Evolutionary conservation across 2,888 invertebrate species (phyloP).

Genomic region (Mayetiola destructor): DNA sequence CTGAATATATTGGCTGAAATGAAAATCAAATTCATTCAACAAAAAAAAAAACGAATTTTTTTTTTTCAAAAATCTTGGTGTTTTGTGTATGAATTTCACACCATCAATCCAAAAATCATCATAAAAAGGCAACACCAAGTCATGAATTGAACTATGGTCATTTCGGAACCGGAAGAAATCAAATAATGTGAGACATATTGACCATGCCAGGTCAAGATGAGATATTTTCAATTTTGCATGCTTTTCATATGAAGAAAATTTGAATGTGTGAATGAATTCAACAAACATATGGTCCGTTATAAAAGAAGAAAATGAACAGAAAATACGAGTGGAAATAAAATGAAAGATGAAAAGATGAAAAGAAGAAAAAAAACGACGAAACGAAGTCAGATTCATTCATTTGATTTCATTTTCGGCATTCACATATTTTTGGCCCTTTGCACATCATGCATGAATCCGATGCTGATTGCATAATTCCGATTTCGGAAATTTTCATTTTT

Average conservation of each 20-base stretch:
- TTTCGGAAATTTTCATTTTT: constrained; percentile 7
- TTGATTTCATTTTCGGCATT: too few species aligned
- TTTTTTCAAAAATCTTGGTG: too few species aligned
- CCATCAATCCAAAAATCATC: too few species aligned
- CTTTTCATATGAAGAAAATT: background rate
- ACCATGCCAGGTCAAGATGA: background rate
- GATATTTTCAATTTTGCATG: background rate
- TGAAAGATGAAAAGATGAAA: too few species aligned
- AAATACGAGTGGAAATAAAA: too few species aligned
- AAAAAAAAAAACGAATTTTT: background rate
- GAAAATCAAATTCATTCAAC: background rate
- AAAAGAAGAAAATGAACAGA: too few species aligned
- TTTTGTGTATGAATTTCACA: too few species aligned
- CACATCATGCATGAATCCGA: background rate
- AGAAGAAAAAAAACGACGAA: too few species aligned
- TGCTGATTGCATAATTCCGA: constrained; percentile 5
- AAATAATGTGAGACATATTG: background rate
- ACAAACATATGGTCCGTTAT: background rate
- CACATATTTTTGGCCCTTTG: too few species aligned
- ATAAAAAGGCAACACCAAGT: background rate
- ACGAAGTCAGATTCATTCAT: too few species aligned
- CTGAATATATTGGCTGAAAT: too few species aligned
- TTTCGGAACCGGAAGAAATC: constrained; percentile 1
- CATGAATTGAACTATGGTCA: background rate
- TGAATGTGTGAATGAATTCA: background rate